Percentiles rank a stretch among this genome's conserved stretches.
Evolutionary conservation across 2,113 vertebrate species (phyloP).

Genomic region (Copsychus sechellarum): DNA sequence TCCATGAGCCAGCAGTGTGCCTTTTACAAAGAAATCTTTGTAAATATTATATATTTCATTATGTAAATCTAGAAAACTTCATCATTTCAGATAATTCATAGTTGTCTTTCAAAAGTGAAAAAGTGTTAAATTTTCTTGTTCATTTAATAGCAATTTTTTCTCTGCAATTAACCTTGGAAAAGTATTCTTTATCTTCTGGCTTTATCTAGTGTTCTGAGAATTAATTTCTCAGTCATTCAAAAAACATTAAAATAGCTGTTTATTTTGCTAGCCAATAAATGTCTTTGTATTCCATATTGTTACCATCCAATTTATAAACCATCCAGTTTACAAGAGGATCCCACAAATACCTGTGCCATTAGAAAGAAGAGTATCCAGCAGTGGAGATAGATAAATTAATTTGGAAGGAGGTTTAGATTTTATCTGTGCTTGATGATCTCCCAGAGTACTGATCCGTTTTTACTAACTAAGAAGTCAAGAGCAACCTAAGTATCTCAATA

Average conservation of each 20-base stretch:
- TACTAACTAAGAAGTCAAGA: background rate
- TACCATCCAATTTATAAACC: background rate
- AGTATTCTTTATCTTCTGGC: background rate
- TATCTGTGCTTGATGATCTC: background rate
- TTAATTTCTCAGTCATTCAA: background rate
- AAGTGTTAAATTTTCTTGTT: background rate
- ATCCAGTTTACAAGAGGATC: background rate
- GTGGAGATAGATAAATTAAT: background rate
- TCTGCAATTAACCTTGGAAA: background rate
- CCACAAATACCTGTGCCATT: background rate
- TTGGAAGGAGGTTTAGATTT: background rate
- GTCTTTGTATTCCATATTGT: background rate
- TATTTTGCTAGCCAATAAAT: background rate
- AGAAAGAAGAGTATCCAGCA: background rate
- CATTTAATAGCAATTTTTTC: background rate
- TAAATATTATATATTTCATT: background rate
- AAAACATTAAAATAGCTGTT: background rate
- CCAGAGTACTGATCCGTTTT: background rate
- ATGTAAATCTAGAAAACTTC: background rate
- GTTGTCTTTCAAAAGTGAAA: background rate
- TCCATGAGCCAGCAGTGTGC: background rate
- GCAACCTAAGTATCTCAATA: background rate
- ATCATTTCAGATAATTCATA: background rate
- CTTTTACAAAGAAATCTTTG: background rate
- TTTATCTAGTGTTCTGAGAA: background rate